These are phyloP conservation scores for Monarcha castaneiventris DNA, from an alignment of 2,113 vertebrate genomes.

Conservation along the genomic window DNA sequence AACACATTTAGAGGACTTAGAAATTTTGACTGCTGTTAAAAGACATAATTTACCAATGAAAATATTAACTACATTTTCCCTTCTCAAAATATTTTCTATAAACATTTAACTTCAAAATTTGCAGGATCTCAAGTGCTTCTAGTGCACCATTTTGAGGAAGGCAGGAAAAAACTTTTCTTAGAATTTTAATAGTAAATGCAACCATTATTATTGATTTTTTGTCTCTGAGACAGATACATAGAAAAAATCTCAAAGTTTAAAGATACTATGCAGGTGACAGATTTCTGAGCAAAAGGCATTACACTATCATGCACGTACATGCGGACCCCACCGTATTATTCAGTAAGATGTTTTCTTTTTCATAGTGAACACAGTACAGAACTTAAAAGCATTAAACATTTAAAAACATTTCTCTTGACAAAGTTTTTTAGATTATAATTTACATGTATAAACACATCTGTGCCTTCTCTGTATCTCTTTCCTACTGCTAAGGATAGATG, in stretches of 20 bases:
- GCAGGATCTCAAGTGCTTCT: not conserved
- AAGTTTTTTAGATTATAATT: not conserved
- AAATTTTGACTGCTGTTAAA: not conserved
- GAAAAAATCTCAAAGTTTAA: not conserved
- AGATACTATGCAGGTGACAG: not conserved
- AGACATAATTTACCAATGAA: not conserved
- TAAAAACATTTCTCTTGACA: not conserved
- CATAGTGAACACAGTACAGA: not conserved
- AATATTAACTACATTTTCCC: not conserved
- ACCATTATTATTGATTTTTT: not conserved
- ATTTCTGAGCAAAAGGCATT: not conserved
- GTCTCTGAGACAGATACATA: not conserved
- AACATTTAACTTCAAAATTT: not conserved
- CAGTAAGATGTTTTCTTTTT: not conserved
- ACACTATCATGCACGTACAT: accelerated
- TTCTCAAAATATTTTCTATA: not conserved
- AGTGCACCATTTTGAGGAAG: not conserved
- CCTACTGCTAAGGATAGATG: not conserved
- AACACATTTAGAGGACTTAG: not conserved
- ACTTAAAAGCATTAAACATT: not conserved
- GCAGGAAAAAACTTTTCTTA: not conserved
- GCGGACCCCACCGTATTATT: not conserved
- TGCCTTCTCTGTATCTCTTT: not conserved
- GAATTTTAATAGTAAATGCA: not conserved
- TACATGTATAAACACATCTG: not conserved